Evolutionary conservation across 2,797 vertebrate genomes (phyloP), one percentile per base, ranked within the genome.

Genomic region (Otus scops): DNA sequence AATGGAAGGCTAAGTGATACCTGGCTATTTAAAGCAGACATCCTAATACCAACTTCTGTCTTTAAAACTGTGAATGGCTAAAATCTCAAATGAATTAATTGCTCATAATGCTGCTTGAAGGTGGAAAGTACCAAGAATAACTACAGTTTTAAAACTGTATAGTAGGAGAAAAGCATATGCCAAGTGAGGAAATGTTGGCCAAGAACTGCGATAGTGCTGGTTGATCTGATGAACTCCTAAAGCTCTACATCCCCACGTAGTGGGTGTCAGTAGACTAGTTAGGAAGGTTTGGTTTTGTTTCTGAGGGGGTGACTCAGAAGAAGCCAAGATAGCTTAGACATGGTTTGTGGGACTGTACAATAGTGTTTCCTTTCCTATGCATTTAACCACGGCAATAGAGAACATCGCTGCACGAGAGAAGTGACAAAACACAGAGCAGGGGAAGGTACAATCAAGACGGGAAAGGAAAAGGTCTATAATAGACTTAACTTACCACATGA

Each of bases 381-480:
- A 20, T 57, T 28, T 1, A 2, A 26, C 28, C 28, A 11, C 0
- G 0, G 76, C 56, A 43, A 16, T 2, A n/a, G 39, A 65, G 56
- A 93, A 39, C 47, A 50, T 7, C 30, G 11, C 57, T 9, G 22
- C 8, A 27, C 1, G 1, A 86, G 4, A 79, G 16, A 16, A 79
- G n/a, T 4, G 36, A 51, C 60, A 74, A 27, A 70, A 82, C 36
- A 34, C 4, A 60, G 38, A 74, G 60, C 2, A 36, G 4, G 18
- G 43, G 30, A 43, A 74, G 47, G 45, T n/a, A 81, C 39, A 39
- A 34, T 10, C 30, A 48, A 17, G 17, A 38, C 8, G 47, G 48
- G 39, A 34, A 59, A 60, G 41, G 41, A 43, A n/a, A 36, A 88
- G n/a, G 26, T 23, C 28, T 75, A 2, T 4, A 30, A 30, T 9